Conservation (phyloP, 2,113 vertebrate species). For the Steatornis caripensis region DNA sequence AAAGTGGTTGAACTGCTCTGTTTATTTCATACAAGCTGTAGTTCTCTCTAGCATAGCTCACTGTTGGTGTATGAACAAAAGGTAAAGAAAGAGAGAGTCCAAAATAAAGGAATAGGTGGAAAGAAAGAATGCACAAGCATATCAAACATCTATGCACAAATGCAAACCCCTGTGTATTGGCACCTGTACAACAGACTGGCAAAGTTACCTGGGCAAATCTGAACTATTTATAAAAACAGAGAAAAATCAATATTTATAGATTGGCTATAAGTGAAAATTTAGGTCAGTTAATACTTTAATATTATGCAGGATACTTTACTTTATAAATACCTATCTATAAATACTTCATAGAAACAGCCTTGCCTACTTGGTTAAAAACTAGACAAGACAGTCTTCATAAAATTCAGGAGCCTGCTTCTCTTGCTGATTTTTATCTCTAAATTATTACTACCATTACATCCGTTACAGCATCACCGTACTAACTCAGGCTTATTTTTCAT, state of each 20-base stretch:
- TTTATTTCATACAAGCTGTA: not conserved
- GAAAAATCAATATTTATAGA: not conserved
- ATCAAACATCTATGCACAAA: not conserved
- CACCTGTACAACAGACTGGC: not conserved
- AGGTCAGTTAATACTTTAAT: not conserved
- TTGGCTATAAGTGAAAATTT: not conserved
- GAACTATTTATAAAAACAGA: not conserved
- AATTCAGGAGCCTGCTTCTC: not conserved
- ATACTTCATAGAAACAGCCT: not conserved
- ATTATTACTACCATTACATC: not conserved
- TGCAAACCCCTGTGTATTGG: not conserved
- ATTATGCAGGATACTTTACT: not conserved
- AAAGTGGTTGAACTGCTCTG: not conserved
- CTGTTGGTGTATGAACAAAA: not conserved
- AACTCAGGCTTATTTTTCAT: not conserved
- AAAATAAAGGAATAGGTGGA: not conserved
- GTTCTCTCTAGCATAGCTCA: not conserved
- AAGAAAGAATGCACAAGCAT: not conserved
- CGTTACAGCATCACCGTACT: not conserved
- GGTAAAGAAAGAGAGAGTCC: not conserved
- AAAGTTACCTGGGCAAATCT: not conserved
- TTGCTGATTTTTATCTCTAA: not conserved
- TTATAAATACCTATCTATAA: not conserved
- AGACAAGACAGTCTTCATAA: not conserved
- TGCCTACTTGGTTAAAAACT: not conserved